These are phyloP conservation scores for Ctenopoma kingsleyae DNA, from an alignment of 2,797 vertebrate species.

Conservation along the genomic window DNA sequence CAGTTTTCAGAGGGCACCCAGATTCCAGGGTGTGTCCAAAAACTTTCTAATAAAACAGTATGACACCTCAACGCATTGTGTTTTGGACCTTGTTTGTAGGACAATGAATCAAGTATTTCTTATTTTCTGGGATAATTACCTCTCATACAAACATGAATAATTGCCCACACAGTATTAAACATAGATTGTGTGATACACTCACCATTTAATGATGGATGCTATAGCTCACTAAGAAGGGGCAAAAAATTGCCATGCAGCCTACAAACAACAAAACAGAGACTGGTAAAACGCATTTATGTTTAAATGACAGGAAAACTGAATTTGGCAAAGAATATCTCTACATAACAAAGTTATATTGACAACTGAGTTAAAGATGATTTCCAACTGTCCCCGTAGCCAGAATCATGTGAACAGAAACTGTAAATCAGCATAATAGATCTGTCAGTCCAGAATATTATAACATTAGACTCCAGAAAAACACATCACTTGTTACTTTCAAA, in stretches of 20 bases:
- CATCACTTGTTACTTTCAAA: too few species aligned
- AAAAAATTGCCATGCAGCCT: too few species aligned
- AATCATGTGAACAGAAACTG: not conserved
- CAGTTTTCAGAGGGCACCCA: constrained; percentile 31
- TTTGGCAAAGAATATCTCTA: too few species aligned
- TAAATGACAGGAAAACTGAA: not conserved
- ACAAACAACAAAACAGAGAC: too few species aligned
- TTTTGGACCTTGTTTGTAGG: not conserved
- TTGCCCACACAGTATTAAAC: not conserved
- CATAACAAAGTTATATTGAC: too few species aligned
- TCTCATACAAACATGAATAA: not conserved
- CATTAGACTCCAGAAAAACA: too few species aligned
- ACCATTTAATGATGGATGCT: not conserved
- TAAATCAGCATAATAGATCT: not conserved
- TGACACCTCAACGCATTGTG: constrained; percentile 6
- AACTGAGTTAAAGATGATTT: too few species aligned
- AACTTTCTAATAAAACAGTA: constrained; percentile 8
- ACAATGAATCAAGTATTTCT: constrained; percentile 1
- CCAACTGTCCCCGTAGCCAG: not conserved
- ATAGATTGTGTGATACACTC: not conserved
- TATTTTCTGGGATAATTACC: not conserved
- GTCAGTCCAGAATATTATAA: not conserved
- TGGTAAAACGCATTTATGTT: not conserved
- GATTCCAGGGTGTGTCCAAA: constrained; percentile 26
- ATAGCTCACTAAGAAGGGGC: not conserved